Evolutionary conservation across 1,140 invertebrate species (phyloP), one percentile per base, ranked within the genome.

Genomic region (Caenorhabditis tropicalis): DNA sequence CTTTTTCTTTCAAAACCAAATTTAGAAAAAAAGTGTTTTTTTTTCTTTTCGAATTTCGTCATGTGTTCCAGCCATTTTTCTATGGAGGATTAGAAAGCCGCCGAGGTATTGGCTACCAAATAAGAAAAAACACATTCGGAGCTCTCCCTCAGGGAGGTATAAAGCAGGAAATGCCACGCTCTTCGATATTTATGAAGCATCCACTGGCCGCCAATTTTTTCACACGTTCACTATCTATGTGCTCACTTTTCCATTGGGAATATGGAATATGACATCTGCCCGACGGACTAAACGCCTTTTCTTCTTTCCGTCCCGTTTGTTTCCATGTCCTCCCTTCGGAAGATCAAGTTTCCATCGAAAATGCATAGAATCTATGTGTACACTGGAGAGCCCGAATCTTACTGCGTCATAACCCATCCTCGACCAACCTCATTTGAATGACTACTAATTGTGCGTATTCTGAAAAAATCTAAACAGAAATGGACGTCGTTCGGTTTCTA

Each of bases 261-360:
- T 74, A 46, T 43, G 36, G 65, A 43, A 74, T 74, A 74, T 74
- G 65, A 43, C 65, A 74, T 43, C 65, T 74, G 65, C 36, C 43
- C n/a, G 9, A 7, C 3, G 33, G 19, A 0, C 36, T 27, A 12
- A 74, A 21, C 65, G 5, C 58, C 19, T 15, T 3, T 29, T 21
- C 4, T n/a, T 21, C 4, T 16, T n/a, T 36, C 19, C 31, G n/a
- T 70, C 15, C n/a, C 36, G 21, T n/a, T 65, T 65, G 58, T 65
- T 65, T 65, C 36, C 33, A 46, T 39, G 65, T 43, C n/a, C 36
- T 65, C n/a, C 33, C n/a, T n/a, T 65, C 19, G 58, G 36, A 31
- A 74, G 36, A 74, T 74, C 65, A 46, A 46, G 36, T 74, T 74
- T 74, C 36, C 16, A 74, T 74, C 33, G 65, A 46, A 74, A 74